Base-by-base conservation (phyloP, 2,888 invertebrate genomes). In the Allolobophora icterica region DNA sequence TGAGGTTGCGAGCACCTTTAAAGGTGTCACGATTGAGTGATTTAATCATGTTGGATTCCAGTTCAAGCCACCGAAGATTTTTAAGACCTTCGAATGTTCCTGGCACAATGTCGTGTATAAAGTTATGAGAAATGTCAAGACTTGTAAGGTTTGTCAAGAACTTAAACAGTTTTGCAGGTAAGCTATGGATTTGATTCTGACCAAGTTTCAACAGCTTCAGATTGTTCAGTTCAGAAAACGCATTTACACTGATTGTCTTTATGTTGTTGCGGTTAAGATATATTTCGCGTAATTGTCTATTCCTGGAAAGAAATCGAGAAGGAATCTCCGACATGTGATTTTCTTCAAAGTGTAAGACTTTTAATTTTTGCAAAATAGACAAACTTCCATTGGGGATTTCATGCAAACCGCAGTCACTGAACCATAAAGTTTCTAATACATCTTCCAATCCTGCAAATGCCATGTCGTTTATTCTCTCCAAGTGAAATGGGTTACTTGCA, bases 51-150 rank as follows among this genome's bases (percentile, higher is more conserved):
- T 92, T 92, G 38, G 91, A 90, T 71, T 91, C 91, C 40, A 92
- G 87, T 33, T 92, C 91, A 71, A 92, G 90, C 92, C 91, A 91
- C 42, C 90, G 91, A 21, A 92, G 91, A 33, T 89, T 45, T 21
- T 38, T 84, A 33, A 92, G 87, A 58, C 91, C 92, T 15, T 58
- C 83, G 71, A 92, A 92, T 11, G 90, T 83, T 30, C 90, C 91
- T 11, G 90, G 58, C 21, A 40, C 84, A 38, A 92, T n/a, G 17
- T 58, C 33, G 83, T 84, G 45, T 33, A 92, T 90, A n/a, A 84
- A 89, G 90, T 92, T 92, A 11, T 90, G 89, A n/a, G 92, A 92
- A 15, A 92, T 58, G 45, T 92, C 92, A 52, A 92, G 91, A 42
- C 89, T 91, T 30, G 89, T 91, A 35, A 92, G 84, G 58, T 87